A percentile compares a stretch with the other conserved stretches of the same genome.
Conservation (phyloP, 2,797 vertebrate genomes). For the Scarus forsteni region DNA sequence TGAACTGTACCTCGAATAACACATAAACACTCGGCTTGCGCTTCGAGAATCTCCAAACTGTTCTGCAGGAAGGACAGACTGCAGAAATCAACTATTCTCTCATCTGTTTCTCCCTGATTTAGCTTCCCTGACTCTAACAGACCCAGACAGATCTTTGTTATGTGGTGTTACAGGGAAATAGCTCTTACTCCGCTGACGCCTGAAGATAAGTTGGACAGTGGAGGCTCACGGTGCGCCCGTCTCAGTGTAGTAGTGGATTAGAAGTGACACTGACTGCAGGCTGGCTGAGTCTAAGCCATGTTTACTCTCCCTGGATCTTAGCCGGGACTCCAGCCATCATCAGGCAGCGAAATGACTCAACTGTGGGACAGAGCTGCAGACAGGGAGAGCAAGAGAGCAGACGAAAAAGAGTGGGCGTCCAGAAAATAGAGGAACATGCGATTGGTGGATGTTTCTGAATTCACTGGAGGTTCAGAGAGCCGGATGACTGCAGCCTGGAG, state of each 20-base stretch:
- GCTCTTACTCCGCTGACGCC: slow-evolving; percentile 18
- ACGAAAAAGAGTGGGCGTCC: slow-evolving; percentile 30
- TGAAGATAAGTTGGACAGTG: slow-evolving; percentile 42
- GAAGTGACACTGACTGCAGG: slow-evolving; percentile 76
- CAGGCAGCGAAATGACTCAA: slow-evolving; percentile 72
- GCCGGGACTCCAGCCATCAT: slow-evolving; percentile 67
- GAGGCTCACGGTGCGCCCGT: slow-evolving; percentile 50
- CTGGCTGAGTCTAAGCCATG: slow-evolving; percentile 72
- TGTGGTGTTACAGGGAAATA: slow-evolving; percentile 30
- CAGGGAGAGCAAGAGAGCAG: slow-evolving; percentile 12
- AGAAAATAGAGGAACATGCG: slow-evolving; percentile 15
- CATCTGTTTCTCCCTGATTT: slow-evolving; percentile 9
- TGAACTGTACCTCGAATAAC: slow-evolving; percentile 15
- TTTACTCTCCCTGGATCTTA: slow-evolving; percentile 70
- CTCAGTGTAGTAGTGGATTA: slow-evolving; percentile 67
- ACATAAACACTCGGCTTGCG: not conserved
- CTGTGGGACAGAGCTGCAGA: slow-evolving; percentile 32
- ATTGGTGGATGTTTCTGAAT: slow-evolving; percentile 39
- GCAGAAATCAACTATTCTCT: slow-evolving; percentile 5
- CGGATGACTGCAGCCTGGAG: slow-evolving; percentile 20
- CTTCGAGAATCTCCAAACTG: slow-evolving; percentile 21
- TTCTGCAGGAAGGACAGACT: slow-evolving; percentile 33
- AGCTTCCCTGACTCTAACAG: slow-evolving; percentile 30
- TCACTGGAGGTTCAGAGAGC: slow-evolving; percentile 30
- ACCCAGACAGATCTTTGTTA: slow-evolving; percentile 33